These are phyloP conservation scores for Cynaeus angustus DNA, from an alignment of 2,888 invertebrate species.

Conservation along the genomic window DNA sequence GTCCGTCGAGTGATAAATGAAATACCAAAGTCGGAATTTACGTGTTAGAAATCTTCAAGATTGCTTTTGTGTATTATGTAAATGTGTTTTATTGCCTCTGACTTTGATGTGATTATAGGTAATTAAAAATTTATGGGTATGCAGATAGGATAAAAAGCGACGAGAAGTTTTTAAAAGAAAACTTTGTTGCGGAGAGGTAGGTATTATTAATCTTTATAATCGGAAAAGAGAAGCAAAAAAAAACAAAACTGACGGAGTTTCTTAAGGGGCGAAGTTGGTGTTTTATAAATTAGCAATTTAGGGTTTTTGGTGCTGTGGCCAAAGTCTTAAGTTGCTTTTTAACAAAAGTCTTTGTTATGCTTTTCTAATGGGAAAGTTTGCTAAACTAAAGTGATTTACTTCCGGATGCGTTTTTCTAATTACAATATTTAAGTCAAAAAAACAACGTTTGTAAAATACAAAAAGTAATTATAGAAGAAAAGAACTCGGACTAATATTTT, in stretches of 20 bases:
- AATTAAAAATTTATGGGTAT: constrained; percentile 23
- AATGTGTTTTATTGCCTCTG: constrained; percentile 10
- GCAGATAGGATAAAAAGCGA: constrained; percentile 5
- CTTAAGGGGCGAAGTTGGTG: background rate
- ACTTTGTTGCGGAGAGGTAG: background rate
- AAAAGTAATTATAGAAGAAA: too few relatives aligned
- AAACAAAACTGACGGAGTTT: background rate
- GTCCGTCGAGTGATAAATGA: constrained; percentile 26
- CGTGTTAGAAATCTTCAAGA: constrained; percentile 16
- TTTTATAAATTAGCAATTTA: constrained; percentile 8
- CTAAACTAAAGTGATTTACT: background rate
- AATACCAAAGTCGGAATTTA: constrained; percentile 29
- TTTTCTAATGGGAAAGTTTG: background rate
- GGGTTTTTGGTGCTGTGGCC: background rate
- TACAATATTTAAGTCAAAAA: background rate
- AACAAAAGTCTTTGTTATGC: background rate
- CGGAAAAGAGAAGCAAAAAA: background rate
- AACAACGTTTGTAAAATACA: too few relatives aligned
- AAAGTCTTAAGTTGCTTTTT: background rate
- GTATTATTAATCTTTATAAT: constrained; percentile 15
- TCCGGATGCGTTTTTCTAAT: constrained; percentile 6
- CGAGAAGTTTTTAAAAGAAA: constrained; percentile 3
- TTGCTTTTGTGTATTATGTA: constrained; percentile 12
- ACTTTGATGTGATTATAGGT: constrained; percentile 3
- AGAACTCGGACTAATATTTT: too few relatives aligned